Evolutionary conservation across 2,113 vertebrate genomes (phyloP).

Genomic region (Macheiramphus alcinus): DNA sequence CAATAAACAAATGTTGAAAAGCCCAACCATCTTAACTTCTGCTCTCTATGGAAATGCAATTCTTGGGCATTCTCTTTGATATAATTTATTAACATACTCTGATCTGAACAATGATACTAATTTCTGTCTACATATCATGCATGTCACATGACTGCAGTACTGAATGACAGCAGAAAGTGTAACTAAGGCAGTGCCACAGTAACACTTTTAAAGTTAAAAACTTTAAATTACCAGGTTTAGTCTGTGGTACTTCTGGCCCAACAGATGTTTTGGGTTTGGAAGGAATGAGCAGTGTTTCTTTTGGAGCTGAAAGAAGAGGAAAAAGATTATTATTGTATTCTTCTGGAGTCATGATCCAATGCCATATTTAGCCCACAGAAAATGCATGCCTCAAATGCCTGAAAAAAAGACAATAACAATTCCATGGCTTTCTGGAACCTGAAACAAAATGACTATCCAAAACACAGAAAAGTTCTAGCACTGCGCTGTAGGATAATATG

Average conservation of each 20-base stretch:
- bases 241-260: slow-evolving; percentile 56
- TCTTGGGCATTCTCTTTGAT: background rate
- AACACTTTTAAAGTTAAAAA: background rate
- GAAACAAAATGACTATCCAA: slow-evolving; percentile 31
- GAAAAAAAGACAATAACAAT: slow-evolving; percentile 45
- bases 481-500: background rate
- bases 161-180: background rate
- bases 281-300: slow-evolving; percentile 63
- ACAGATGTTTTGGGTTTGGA: slow-evolving; percentile 71
- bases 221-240: slow-evolving; percentile 71
- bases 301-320: slow-evolving; percentile 74
- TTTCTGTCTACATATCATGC: background rate
- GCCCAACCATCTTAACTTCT: background rate
- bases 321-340: slow-evolving; percentile 12
- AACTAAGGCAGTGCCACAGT: background rate
- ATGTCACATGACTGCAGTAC: background rate
- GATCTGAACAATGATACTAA: background rate
- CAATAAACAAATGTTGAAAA: background rate
- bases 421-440: slow-evolving; percentile 38
- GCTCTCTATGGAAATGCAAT: background rate
- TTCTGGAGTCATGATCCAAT: slow-evolving; percentile 14
- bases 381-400: slow-evolving; percentile 39
- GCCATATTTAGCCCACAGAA: slow-evolving; percentile 25
- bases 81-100: background rate
- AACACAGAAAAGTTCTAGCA: background rate